phyloP scores from a whole-genome alignment of 2,797 vertebrate genomes.

The Crax fasciolata region DNA sequence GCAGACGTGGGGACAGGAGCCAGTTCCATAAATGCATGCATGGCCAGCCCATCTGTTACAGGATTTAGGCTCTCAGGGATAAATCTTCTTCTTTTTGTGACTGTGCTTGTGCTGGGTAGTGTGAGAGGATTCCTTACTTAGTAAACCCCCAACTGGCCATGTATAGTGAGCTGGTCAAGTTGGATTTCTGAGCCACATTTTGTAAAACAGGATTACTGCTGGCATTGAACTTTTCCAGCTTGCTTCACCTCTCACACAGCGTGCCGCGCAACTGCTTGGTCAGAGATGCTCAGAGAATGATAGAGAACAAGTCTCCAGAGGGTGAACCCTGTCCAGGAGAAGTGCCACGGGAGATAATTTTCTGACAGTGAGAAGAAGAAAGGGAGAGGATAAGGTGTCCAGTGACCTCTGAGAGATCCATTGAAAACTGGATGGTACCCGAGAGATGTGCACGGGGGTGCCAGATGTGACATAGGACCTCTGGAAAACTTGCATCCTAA shows the following conservation, averaged over 20 bases:
- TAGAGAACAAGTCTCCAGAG: not conserved
- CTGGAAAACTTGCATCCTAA: not conserved
- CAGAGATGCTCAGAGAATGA: not conserved
- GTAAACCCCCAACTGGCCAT: not conserved
- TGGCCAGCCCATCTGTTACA: constrained; percentile 3
- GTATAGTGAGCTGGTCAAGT: not conserved
- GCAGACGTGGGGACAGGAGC: not conserved
- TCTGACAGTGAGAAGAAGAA: not conserved
- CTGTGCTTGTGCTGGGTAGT: not conserved
- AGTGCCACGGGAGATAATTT: not conserved
- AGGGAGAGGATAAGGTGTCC: not conserved
- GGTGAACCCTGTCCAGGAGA: not conserved
- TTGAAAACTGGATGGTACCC: not conserved
- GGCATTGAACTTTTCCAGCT: not conserved
- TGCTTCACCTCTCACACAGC: not conserved
- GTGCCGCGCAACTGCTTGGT: not conserved
- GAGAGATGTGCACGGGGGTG: not conserved
- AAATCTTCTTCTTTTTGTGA: constrained; percentile 9
- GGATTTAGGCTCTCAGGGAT: not conserved
- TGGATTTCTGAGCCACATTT: not conserved
- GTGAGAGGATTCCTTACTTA: not conserved
- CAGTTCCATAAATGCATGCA: not conserved
- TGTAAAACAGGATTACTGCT: not conserved
- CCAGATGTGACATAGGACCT: not conserved
- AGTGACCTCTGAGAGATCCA: not conserved